Evolutionary conservation across 2,888 invertebrate genomes (phyloP).

Genomic region (Coelopa pilipes): DNA sequence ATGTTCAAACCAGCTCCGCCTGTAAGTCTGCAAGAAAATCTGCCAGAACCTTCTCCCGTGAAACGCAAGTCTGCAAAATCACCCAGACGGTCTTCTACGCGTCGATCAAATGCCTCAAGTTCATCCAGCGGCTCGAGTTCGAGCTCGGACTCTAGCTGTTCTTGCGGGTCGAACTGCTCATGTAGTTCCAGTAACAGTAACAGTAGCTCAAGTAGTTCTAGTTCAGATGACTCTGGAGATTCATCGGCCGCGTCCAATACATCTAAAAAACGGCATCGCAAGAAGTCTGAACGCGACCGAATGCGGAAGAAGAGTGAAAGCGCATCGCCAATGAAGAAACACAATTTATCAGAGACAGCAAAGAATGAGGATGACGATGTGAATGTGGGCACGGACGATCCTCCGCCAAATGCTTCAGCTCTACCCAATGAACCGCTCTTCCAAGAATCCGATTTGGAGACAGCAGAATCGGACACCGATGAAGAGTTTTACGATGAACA

Average conservation of each 20-base stretch:
- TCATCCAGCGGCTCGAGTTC: constrained; percentile 81
- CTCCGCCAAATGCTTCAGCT: constrained; percentile 42
- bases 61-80: constrained; percentile 46
- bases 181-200: constrained; percentile 77
- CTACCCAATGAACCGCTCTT: constrained; percentile 71
- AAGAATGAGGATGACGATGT: constrained; percentile 45
- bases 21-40: constrained; percentile 9
- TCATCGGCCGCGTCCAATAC: constrained; percentile 55
- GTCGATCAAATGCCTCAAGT: constrained; percentile 70
- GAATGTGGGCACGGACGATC: constrained; percentile 67
- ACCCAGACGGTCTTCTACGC: constrained; percentile 46
- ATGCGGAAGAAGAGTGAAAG: constrained; percentile 56
- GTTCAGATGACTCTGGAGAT: constrained; percentile 70
- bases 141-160: constrained; percentile 81
- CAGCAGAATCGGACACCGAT: constrained; percentile 85
- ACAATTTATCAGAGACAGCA: constrained; percentile 37
- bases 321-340: constrained; percentile 47
- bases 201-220: constrained; percentile 73
- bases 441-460: constrained; percentile 85
- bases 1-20: constrained; percentile 58
- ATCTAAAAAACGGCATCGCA: constrained; percentile 65
- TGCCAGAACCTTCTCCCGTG: constrained; percentile 53
- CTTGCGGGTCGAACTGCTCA: constrained; percentile 86
- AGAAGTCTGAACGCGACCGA: constrained; percentile 68
- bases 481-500: constrained; percentile 89